Evolutionary conservation across 2,113 vertebrate species (phyloP).

Genomic region (Ibidorhyncha struthersii): DNA sequence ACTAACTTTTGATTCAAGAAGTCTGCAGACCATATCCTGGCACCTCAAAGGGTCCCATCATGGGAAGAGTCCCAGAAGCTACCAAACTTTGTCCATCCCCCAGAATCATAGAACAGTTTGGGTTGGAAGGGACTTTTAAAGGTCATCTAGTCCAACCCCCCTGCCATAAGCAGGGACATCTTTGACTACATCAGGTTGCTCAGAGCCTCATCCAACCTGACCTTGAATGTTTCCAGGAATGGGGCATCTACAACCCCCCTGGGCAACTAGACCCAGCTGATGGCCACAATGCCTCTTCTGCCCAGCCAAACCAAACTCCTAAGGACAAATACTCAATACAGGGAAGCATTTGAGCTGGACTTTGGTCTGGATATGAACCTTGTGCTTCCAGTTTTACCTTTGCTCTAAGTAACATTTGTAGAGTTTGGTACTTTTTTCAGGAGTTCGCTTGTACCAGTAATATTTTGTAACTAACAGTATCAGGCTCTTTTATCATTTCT

Average conservation of each 20-base stretch:
- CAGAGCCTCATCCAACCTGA: background rate
- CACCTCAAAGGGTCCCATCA: background rate
- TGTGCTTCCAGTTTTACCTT: background rate
- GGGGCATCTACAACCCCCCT: rapidly evolving
- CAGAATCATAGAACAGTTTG: rapidly evolving
- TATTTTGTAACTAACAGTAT: background rate
- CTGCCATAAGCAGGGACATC: background rate
- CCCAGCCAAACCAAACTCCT: background rate
- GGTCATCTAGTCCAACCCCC: rapidly evolving
- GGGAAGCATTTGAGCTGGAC: background rate
- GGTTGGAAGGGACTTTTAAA: background rate
- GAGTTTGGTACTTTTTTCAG: background rate
- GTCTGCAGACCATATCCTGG: background rate
- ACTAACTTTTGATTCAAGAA: background rate
- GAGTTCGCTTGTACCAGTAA: background rate
- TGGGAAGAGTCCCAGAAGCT: background rate
- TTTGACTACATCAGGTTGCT: background rate
- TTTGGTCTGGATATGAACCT: background rate
- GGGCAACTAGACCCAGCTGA: background rate
- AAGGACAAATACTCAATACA: background rate
- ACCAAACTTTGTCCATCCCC: background rate
- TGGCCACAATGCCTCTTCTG: background rate
- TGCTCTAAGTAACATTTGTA: rapidly evolving
- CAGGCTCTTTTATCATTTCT: background rate
- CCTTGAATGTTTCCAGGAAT: background rate